phyloP scores from a whole-genome alignment of 2,888 invertebrate genomes.

The Calephelis perditalis region DNA sequence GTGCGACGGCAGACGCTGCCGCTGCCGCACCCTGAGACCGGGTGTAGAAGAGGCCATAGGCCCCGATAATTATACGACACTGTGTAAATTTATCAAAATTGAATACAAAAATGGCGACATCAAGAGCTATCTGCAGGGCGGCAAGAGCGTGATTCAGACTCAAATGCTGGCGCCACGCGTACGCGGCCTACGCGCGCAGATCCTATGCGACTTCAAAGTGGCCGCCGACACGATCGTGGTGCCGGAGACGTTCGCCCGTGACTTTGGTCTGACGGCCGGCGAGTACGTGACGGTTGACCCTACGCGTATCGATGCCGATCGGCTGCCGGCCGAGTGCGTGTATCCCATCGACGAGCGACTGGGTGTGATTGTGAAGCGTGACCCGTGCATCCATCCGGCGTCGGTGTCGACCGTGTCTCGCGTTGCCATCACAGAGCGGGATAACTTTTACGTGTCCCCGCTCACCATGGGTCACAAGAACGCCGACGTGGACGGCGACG shows the following conservation, averaged over 20 bases:
- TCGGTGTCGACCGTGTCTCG: slow-evolving; percentile 7
- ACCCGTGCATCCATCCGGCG: slow-evolving; percentile 1
- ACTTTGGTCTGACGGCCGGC: slow-evolving; percentile 12
- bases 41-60: neutral
- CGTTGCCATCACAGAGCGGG: neutral
- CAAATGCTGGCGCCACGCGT: slow-evolving; percentile 6
- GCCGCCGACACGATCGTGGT: slow-evolving; percentile 12
- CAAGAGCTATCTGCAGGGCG: slow-evolving; percentile 6
- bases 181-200: slow-evolving; percentile 7
- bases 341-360: slow-evolving; percentile 1
- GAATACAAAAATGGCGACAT: neutral
- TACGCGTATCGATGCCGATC: slow-evolving; percentile 2
- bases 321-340: slow-evolving; percentile 1
- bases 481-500: slow-evolving; percentile 11
- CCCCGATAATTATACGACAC: slow-evolving; percentile 7
- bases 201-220: slow-evolving; percentile 10
- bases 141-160: slow-evolving; percentile 12
- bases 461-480: slow-evolving; percentile 11
- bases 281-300: slow-evolving; percentile 1
- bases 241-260: slow-evolving; percentile 3
- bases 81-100: slow-evolving; percentile 3
- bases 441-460: slow-evolving; percentile 8
- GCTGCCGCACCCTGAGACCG: slow-evolving; percentile 10
- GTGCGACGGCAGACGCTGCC: neutral
- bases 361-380: slow-evolving; percentile 3